Percentiles rank a stretch among this genome's conserved stretches.
These are phyloP conservation scores for Danio rerio DNA, from an alignment of 2,113 vertebrate species.

Conservation along the genomic window GRCz12tu NC_133189.1:50334001-50334500, in stretches of 20 bases:
- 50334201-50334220: no score
- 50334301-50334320: slow-evolving; percentile 85
- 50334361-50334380: slow-evolving; percentile 10
- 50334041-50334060: no score
- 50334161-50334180: no score
- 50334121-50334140: no score
- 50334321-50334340: slow-evolving; percentile 81
- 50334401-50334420: background rate
- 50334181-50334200: no score
- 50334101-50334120: no score
- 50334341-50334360: slow-evolving; percentile 17
- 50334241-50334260: background rate
- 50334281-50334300: slow-evolving; percentile 81
- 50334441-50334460: slow-evolving; percentile 28
- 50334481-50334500: slow-evolving; percentile 85
- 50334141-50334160: no score
- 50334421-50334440: slow-evolving; percentile 19
- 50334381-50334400: background rate
- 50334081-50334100: no score
- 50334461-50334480: slow-evolving; percentile 80
- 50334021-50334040: no score
- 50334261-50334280: slow-evolving; percentile 80
- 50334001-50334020: no score
- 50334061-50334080: no score
- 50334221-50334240: background rate